Base-by-base conservation (phyloP, 2,797 vertebrate genomes). In the Protosalanx chinensis region DNA sequence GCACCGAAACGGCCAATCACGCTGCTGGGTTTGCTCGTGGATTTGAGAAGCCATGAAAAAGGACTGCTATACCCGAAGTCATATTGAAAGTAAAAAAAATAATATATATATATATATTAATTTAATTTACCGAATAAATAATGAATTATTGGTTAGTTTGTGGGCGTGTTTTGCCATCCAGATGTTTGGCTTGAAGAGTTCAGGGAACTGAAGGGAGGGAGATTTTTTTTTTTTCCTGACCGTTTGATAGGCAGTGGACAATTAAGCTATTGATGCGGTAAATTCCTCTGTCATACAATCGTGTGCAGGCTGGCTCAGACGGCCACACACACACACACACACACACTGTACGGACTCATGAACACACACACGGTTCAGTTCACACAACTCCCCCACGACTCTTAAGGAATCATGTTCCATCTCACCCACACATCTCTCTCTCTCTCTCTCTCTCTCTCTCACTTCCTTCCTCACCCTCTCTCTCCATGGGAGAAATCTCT, bases 231-330 rank as follows among this genome's bases (percentile, higher is more conserved):
- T 65, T 78, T 65, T 78, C 71, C 81, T 67, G 74, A 65, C 70
- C 60, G 64, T 67, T 65, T 72, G 72, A 83, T 71, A 75, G 67
- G 41, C 32, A 78, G 73, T 59, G 23, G 72, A 77, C 62, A 74
- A 75, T 64, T 67, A 67, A 73, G 53, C 72, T 80, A 79, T 77
- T 73, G 78, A 68, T 75, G 76, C 53, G 27, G 41, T 49, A 78
- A 79, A 84, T 81, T 1, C 35, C 32, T 77, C 70, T 37, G 33
- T 73, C 41, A 12, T 53, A 56, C 0, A 1, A 63, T 74, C 56
- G 65, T 29, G 58, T 0, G 0, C 58, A 71, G 33, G 51, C 15
- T 1, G 6, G 4, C 61, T 18, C 41, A 37, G 57, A 68, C 58
- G 63, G 23, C 27, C 58, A 71, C 41, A 49, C 65, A 29, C 30